Percentiles rank a stretch among this genome's conserved stretches.
Conservation (phyloP, 2,113 vertebrate genomes). For the Macrotus californicus region DNA sequence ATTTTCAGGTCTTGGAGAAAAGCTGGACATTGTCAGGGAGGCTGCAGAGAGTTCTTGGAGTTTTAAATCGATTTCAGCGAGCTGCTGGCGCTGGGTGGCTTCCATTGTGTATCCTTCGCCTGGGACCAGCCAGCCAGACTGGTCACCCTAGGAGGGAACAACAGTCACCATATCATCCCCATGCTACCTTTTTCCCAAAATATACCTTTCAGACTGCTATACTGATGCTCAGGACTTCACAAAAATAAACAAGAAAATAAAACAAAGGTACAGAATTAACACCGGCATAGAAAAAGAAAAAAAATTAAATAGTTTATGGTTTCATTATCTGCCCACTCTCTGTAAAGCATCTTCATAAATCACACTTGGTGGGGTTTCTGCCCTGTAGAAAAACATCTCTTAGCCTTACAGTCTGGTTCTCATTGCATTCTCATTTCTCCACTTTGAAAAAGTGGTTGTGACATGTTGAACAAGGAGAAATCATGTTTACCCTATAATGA, state of each 20-base stretch:
- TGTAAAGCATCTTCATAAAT: not conserved
- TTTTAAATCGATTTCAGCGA: constrained; percentile 86
- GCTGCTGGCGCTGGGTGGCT: constrained; percentile 78
- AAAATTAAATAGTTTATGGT: not conserved
- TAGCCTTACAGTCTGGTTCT: not conserved
- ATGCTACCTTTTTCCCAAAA: not conserved
- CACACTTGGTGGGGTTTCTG: not conserved
- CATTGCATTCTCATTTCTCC: not conserved
- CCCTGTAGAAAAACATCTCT: not conserved
- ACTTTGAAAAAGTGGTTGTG: not conserved
- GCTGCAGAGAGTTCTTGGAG: constrained; percentile 79
- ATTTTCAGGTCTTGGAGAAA: constrained; percentile 51
- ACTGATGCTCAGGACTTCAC: not conserved
- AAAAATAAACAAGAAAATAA: not conserved
- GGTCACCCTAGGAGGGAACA: constrained; percentile 75
- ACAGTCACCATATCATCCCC: not conserved
- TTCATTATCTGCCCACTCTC: not conserved
- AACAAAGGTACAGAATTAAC: not conserved
- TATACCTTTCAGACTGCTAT: not conserved
- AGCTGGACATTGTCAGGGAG: constrained; percentile 63
- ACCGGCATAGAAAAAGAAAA: not conserved
- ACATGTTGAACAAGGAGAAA: not conserved
- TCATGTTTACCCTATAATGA: not conserved
- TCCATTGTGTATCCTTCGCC: constrained; percentile 87
- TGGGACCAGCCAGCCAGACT: constrained; percentile 71